These are phyloP conservation scores for Oxygymnocypris stewartii DNA, from an alignment of 2,113 vertebrate species.

Conservation along the genomic window DNA sequence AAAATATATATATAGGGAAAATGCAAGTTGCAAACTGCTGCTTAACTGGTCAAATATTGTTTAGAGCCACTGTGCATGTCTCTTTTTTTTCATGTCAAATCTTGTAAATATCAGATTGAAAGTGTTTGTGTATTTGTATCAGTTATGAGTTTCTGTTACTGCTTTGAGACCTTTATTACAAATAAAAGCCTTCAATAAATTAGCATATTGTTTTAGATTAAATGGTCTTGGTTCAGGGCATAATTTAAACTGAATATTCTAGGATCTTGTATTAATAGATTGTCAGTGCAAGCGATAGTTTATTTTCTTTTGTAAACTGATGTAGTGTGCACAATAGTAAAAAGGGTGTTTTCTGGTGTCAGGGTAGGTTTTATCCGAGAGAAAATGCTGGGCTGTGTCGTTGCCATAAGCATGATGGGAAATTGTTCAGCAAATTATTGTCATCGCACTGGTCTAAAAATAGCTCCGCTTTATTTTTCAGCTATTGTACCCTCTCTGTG, in stretches of 20 bases:
- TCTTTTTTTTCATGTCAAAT: too few species aligned
- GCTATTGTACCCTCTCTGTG: neutral
- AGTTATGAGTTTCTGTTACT: neutral
- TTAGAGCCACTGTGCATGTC: too few species aligned
- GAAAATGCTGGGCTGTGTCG: neutral
- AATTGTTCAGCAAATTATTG: conserved; percentile 4
- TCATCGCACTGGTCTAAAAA: neutral
- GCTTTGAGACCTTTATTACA: neutral
- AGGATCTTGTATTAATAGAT: neutral
- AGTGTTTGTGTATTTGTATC: too few species aligned
- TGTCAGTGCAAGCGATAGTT: neutral
- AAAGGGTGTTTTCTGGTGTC: neutral
- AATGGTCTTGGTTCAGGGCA: neutral
- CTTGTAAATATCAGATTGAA: too few species aligned
- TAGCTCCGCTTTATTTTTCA: neutral
- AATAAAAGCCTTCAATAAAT: neutral
- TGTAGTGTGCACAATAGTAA: neutral
- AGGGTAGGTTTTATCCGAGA: neutral
- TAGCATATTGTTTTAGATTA: neutral
- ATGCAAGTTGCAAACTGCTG: too few species aligned
- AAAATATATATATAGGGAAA: too few species aligned
- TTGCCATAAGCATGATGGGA: neutral
- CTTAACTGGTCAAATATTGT: too few species aligned
- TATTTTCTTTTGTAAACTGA: neutral
- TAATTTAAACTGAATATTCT: neutral